Percentiles rank a stretch among this genome's conserved stretches.
Conservation (phyloP, 1,140 invertebrate genomes). For the Sitophilus oryzae region DNA sequence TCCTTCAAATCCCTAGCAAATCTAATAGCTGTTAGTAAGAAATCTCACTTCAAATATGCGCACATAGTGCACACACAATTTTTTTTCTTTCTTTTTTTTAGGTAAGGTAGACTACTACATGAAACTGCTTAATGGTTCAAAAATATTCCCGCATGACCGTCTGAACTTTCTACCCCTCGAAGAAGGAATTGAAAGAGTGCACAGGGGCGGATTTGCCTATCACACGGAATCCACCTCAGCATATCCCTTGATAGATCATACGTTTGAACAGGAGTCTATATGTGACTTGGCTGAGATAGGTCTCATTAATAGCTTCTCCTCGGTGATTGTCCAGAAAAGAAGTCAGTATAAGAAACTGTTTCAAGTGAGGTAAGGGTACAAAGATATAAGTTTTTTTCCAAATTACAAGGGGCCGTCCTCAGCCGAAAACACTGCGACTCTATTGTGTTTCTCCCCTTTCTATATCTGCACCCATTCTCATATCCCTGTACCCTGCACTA, state of each 20-base stretch:
- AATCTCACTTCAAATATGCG: too few species aligned
- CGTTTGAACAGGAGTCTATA: constrained; percentile 44
- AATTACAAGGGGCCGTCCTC: too few species aligned
- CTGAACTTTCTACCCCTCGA: constrained; percentile 14
- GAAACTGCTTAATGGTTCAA: constrained; percentile 16
- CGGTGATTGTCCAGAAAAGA: constrained; percentile 45
- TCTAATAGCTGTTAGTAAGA: too few species aligned
- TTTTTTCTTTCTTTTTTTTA: constrained; percentile 5
- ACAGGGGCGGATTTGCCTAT: constrained; percentile 43
- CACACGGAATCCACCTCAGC: constrained; percentile 49
- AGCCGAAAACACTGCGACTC: too few species aligned
- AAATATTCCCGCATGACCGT: constrained; percentile 16
- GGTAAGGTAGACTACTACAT: constrained; percentile 14
- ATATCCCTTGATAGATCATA: constrained; percentile 44
- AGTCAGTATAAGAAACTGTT: constrained; percentile 49
- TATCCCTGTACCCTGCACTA: too few species aligned
- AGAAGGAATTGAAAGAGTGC: constrained; percentile 27
- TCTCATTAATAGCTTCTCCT: constrained; percentile 41
- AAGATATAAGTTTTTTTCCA: too few species aligned
- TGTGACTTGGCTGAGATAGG: constrained; percentile 46
- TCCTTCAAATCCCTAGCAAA: too few species aligned
- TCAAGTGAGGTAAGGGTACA: constrained; percentile 33
- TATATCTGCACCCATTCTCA: too few species aligned
- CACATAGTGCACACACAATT: too few species aligned
- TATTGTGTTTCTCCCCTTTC: too few species aligned